These are phyloP conservation scores for Premnoplex brunnescens DNA, from an alignment of 2,797 vertebrate species.

Conservation along the genomic window DNA sequence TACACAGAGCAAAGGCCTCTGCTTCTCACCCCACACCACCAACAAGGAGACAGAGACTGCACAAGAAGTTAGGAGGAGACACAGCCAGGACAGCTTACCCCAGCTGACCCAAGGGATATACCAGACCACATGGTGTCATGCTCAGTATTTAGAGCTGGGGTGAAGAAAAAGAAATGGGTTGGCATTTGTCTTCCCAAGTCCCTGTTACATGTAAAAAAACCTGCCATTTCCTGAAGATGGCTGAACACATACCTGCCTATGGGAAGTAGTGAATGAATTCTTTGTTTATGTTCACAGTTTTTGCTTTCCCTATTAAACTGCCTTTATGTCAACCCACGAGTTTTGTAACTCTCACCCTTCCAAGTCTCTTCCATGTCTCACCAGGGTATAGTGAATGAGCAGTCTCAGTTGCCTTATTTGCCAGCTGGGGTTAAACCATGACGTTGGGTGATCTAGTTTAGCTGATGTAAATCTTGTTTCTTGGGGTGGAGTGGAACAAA, in stretches of 20 bases:
- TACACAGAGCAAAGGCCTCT: neutral
- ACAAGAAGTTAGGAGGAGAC: neutral
- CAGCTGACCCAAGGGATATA: neutral
- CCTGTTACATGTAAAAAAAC: neutral
- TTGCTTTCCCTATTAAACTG: neutral
- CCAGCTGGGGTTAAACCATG: neutral
- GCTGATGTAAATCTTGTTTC: neutral
- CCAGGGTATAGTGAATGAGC: neutral
- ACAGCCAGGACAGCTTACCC: neutral
- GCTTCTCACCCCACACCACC: neutral
- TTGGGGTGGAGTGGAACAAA: rapidly evolving
- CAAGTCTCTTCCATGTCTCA: neutral
- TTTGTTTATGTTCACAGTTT: neutral
- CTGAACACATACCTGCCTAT: neutral
- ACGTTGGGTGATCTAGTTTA: neutral
- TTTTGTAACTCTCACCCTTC: neutral
- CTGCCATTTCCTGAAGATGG: neutral
- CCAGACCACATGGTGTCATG: neutral
- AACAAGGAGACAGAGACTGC: neutral
- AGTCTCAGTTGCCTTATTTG: neutral
- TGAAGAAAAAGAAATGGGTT: neutral
- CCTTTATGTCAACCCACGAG: neutral
- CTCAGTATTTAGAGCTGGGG: neutral
- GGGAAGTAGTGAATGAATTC: neutral
- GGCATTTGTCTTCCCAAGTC: neutral